phyloP scores from a whole-genome alignment of 2,113 vertebrate genomes.

The Todiramphus chloris region DNA sequence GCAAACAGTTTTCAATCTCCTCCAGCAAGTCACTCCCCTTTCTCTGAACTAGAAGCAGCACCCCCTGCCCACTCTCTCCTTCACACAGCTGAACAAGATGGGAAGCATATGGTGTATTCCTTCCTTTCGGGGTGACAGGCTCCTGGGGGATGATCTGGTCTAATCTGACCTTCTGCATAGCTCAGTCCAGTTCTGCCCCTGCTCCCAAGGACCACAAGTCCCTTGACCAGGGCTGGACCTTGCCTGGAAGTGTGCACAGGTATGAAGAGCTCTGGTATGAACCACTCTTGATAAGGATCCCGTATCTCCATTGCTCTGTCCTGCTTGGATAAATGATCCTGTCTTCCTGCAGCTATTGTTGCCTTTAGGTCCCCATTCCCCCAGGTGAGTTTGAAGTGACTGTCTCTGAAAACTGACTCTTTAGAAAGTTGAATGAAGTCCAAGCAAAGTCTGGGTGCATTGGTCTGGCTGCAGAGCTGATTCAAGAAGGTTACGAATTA shows the following conservation, averaged over 20 bases:
- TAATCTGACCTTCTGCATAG: background rate
- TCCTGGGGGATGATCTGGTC: background rate
- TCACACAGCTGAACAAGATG: background rate
- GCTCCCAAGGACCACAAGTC: background rate
- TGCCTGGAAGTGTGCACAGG: background rate
- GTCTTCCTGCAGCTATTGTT: background rate
- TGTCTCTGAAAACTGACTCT: background rate
- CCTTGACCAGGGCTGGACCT: background rate
- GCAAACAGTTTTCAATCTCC: constrained; percentile 2
- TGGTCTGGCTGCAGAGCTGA: background rate
- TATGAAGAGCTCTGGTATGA: background rate
- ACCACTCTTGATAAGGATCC: background rate
- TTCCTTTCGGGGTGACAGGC: background rate
- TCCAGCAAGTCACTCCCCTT: background rate
- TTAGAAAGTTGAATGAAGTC: background rate
- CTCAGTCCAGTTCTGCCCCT: background rate
- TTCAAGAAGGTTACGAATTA: background rate
- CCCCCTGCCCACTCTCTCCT: background rate
- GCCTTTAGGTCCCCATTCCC: background rate
- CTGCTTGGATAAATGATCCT: background rate
- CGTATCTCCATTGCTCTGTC: background rate
- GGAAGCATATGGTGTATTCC: background rate
- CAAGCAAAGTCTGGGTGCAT: background rate
- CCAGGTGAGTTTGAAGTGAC: background rate
- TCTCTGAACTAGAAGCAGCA: background rate